Conservation (phyloP, 2,113 vertebrate genomes). For the Clarias gariepinus region DNA sequence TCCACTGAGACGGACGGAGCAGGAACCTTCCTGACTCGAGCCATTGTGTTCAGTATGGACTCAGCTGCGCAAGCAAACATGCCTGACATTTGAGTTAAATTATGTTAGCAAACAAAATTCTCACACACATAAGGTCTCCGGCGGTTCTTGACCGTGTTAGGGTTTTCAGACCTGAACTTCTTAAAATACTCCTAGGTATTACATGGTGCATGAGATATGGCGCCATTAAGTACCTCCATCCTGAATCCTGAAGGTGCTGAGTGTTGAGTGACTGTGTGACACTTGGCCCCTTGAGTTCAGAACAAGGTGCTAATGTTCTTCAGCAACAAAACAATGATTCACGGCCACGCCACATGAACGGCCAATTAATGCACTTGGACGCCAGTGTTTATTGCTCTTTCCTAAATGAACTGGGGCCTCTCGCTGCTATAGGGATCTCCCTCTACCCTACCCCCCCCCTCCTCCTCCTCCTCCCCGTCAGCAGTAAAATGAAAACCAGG, state of each 20-base stretch:
- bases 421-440: constrained; percentile 58
- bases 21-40: background rate
- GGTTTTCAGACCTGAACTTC: background rate
- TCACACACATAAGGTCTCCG: background rate
- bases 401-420: constrained; percentile 66
- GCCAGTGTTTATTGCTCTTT: constrained; percentile 54
- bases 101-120: constrained; percentile 26
- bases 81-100: constrained; percentile 39
- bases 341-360: constrained; percentile 55
- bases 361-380: constrained; percentile 65
- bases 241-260: constrained; percentile 35
- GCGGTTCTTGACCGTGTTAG: constrained; percentile 6
- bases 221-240: constrained; percentile 1
- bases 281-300: constrained; percentile 29
- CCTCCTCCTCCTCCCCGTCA: constrained; percentile 56
- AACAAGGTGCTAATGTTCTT: constrained; percentile 55
- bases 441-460: constrained; percentile 24
- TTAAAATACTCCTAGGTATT: background rate
- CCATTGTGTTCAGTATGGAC: constrained; percentile 40
- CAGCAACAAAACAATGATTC: constrained; percentile 48
- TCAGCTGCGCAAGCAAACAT: constrained; percentile 45
- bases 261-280: constrained; percentile 9
- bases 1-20: background rate
- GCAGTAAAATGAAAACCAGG: constrained; percentile 64
- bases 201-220: background rate